Evolutionary conservation across 2,888 invertebrate species (phyloP).

Genomic region (Apoda limacodes): DNA sequence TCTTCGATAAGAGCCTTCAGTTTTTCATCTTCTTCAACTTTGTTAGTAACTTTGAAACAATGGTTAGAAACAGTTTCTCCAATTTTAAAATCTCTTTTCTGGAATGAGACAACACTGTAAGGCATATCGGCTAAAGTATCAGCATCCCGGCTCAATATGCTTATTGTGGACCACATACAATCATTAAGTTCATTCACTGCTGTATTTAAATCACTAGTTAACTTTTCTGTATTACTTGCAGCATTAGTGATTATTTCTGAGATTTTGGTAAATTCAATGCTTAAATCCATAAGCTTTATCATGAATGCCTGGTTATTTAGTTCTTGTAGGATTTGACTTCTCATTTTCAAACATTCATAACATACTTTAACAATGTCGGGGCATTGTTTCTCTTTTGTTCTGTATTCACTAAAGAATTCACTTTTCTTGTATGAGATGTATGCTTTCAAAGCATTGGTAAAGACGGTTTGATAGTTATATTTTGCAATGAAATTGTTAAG

Average conservation of each 20-base stretch:
- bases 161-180: slow-evolving; percentile 54
- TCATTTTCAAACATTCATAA: slow-evolving; percentile 65
- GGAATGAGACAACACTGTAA: slow-evolving; percentile 57
- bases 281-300: slow-evolving; percentile 52
- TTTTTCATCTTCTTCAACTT: slow-evolving; percentile 34
- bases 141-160: slow-evolving; percentile 41
- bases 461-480: slow-evolving; percentile 47
- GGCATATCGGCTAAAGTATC: slow-evolving; percentile 46
- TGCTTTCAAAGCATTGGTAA: slow-evolving; percentile 51
- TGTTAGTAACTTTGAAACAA: slow-evolving; percentile 33
- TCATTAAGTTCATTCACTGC: slow-evolving; percentile 44
- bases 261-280: slow-evolving; percentile 53
- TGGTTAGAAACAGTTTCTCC: slow-evolving; percentile 52
- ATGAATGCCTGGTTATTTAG: slow-evolving; percentile 51
- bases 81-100: slow-evolving; percentile 56
- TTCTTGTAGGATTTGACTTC: slow-evolving; percentile 58
- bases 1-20: slow-evolving; percentile 54
- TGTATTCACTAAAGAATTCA: slow-evolving; percentile 44
- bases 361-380: slow-evolving; percentile 66
- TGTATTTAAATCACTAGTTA: slow-evolving; percentile 32
- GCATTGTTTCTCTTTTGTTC: slow-evolving; percentile 51
- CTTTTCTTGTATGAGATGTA: slow-evolving; percentile 50
- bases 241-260: slow-evolving; percentile 46
- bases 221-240: slow-evolving; percentile 42
- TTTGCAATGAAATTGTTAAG: slow-evolving; percentile 49